Percentiles rank a stretch among this genome's conserved stretches.
These are phyloP conservation scores for Dinomys branickii DNA, from an alignment of 2,113 vertebrate genomes.

Conservation along the genomic window DNA sequence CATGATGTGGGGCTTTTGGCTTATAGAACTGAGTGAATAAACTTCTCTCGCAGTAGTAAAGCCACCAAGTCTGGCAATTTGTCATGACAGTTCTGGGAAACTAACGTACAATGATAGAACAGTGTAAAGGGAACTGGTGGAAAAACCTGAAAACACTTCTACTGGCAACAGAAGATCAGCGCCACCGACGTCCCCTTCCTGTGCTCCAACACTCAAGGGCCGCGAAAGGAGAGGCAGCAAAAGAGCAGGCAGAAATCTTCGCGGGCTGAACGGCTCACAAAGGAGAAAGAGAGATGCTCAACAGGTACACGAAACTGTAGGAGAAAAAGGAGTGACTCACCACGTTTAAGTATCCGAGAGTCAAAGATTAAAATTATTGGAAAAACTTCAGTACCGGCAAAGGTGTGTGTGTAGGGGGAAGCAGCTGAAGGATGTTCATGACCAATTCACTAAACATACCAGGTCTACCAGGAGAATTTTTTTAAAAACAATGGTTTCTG, in stretches of 20 bases:
- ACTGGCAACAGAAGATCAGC: neutral
- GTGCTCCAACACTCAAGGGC: accelerated
- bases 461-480: neutral
- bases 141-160: neutral
- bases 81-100: neutral
- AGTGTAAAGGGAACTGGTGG: neutral
- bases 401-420: neutral
- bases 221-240: neutral
- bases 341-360: constrained; percentile 20
- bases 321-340: neutral
- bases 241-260: neutral
- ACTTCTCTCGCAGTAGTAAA: neutral
- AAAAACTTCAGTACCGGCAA: neutral
- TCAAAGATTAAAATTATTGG: constrained; percentile 27
- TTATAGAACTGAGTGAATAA: neutral
- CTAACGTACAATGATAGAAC: neutral
- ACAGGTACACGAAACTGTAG: constrained; percentile 13
- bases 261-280: constrained; percentile 54
- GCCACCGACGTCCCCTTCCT: neutral
- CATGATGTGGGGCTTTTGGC: neutral
- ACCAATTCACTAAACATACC: neutral
- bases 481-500: neutral
- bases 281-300: constrained; percentile 58
- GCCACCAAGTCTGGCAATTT: neutral
- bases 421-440: neutral